Conservation (phyloP, 2,113 vertebrate genomes). For the Cololabis saira region DNA sequence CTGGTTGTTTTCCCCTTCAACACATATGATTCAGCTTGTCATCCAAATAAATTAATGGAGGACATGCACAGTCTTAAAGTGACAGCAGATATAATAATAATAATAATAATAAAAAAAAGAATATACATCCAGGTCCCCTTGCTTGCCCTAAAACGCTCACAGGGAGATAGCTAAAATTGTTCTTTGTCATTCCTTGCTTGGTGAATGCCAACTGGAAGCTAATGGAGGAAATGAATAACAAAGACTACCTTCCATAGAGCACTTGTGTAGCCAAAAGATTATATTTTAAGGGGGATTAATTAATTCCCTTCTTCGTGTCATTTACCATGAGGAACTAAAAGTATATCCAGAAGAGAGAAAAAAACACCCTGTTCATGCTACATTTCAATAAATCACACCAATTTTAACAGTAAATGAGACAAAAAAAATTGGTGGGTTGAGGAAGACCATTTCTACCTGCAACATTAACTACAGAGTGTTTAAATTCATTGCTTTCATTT, state of each 20-base stretch:
- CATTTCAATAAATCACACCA: background rate
- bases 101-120: slow-evolving; percentile 9
- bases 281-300: slow-evolving; percentile 25
- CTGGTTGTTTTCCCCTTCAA: slow-evolving; percentile 16
- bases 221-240: slow-evolving; percentile 49
- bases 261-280: slow-evolving; percentile 25
- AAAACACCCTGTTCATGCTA: slow-evolving; percentile 13
- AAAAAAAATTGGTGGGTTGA: too few species aligned
- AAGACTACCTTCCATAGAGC: slow-evolving; percentile 25
- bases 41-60: slow-evolving; percentile 1
- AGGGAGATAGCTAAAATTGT: slow-evolving; percentile 48
- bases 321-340: slow-evolving; percentile 25
- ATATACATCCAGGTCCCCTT: slow-evolving; percentile 27
- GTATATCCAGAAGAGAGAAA: slow-evolving; percentile 11
- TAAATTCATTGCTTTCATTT: background rate
- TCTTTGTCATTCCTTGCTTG: slow-evolving; percentile 54
- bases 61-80: slow-evolving; percentile 1
- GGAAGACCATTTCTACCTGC: too few species aligned
- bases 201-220: slow-evolving; percentile 50
- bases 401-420: too few species aligned
- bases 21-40: background rate
- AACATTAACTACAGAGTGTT: too few species aligned
- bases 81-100: slow-evolving; percentile 11
- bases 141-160: slow-evolving; percentile 5
- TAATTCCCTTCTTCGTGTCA: slow-evolving; percentile 26